Percentiles rank a stretch among this genome's conserved stretches.
Evolutionary conservation across 2,113 vertebrate genomes (phyloP).

Genomic region (Okapia johnstoni): DNA sequence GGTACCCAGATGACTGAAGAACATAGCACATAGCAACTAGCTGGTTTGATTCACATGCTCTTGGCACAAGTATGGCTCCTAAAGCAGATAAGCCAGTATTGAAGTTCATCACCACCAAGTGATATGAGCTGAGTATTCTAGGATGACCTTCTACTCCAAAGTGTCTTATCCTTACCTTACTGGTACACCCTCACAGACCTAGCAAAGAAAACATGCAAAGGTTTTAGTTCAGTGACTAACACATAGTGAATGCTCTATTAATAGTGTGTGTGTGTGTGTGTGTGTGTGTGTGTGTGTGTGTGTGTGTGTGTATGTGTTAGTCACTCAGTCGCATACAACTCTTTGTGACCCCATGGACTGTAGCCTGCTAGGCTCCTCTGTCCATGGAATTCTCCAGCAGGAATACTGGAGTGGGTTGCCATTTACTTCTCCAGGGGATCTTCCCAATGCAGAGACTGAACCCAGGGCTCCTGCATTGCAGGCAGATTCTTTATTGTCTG

Average conservation of each 20-base stretch:
- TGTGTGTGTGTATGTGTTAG: neutral
- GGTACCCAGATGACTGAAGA: neutral
- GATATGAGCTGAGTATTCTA: neutral
- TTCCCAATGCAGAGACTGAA: neutral
- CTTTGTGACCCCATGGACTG: neutral
- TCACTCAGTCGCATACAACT: neutral
- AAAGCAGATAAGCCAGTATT: neutral
- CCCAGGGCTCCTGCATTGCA: neutral
- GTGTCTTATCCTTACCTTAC: neutral
- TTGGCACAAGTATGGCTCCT: neutral
- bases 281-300: too few relatives aligned
- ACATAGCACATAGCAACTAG: neutral
- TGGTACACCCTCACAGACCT: neutral
- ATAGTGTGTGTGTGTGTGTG: neutral
- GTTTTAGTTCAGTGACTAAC: neutral
- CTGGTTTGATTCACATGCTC: neutral
- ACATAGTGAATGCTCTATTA: neutral
- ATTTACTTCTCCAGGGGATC: neutral
- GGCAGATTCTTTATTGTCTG: neutral
- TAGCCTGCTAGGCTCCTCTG: neutral
- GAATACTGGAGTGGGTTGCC: neutral
- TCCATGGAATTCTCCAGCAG: neutral
- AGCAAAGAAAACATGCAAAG: neutral
- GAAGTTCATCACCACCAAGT: neutral
- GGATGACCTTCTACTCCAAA: neutral